Evolutionary conservation across 1,140 invertebrate species (phyloP).

Genomic region (Drosophila subpulchrella): DNA sequence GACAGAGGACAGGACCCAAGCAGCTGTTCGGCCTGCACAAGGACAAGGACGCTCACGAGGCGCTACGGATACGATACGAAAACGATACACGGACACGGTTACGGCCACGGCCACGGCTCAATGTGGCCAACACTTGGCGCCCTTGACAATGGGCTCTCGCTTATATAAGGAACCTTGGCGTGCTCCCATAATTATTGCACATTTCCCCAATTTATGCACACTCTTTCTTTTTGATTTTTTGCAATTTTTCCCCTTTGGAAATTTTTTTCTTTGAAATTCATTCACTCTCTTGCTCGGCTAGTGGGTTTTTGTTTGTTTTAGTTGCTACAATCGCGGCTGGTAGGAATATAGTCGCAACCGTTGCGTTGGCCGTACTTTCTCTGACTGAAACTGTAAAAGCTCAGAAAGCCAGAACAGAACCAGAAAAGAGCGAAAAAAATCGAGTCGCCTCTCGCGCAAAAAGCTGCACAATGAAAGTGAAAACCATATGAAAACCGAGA

Average conservation of each 20-base stretch:
- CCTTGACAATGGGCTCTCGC: conserved; percentile 54
- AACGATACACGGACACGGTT: conserved; percentile 35
- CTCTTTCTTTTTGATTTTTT: conserved; percentile 9
- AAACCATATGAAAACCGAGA: conserved; percentile 54
- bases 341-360: conserved; percentile 54
- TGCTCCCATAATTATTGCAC: conserved; percentile 53
- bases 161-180: conserved; percentile 49
- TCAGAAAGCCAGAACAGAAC: conserved; percentile 47
- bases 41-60: conserved; percentile 67
- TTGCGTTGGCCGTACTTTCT: conserved; percentile 75
- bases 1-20: conserved; percentile 47
- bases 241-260: neutral
- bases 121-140: conserved; percentile 53
- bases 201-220: conserved; percentile 21
- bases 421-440: conserved; percentile 16
- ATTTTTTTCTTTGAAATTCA: conserved; percentile 11
- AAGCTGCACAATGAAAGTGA: conserved; percentile 80
- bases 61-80: conserved; percentile 12
- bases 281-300: conserved; percentile 14
- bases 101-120: conserved; percentile 51
- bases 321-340: conserved; percentile 41
- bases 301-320: conserved; percentile 31
- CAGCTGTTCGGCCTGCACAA: conserved; percentile 82
- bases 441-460: conserved; percentile 31
- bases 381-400: conserved; percentile 72